phyloP scores from a whole-genome alignment of 2,888 invertebrate species.

The Hirtodrosophila alboralis region DNA sequence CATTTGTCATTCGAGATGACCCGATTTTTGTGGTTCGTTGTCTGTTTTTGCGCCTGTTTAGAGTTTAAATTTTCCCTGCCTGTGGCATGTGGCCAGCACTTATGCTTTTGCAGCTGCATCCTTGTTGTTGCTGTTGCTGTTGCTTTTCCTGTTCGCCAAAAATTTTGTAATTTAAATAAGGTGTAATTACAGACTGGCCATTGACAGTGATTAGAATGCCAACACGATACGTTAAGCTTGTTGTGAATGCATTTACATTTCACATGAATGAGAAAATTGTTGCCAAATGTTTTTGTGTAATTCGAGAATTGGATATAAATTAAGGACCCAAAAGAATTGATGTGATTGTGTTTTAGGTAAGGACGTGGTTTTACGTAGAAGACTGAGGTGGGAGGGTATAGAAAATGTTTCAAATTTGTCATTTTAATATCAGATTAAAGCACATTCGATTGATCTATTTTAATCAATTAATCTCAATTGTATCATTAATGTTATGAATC shows the following conservation, averaged over 20 bases:
- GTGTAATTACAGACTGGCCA: slow-evolving; percentile 70
- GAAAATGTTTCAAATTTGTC: no score
- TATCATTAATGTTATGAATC: no score
- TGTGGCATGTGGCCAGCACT: slow-evolving; percentile 40
- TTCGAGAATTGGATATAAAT: slow-evolving; percentile 6
- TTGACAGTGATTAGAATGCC: slow-evolving; percentile 69
- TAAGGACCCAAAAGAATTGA: not conserved
- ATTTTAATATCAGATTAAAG: no score
- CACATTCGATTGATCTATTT: no score
- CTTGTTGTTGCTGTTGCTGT: slow-evolving; percentile 10
- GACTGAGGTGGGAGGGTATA: no score
- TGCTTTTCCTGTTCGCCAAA: slow-evolving; percentile 33
- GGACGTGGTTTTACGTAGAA: no score
- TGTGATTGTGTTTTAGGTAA: slow-evolving; percentile 1
- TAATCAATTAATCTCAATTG: no score
- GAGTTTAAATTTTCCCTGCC: slow-evolving; percentile 61
- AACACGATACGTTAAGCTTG: slow-evolving; percentile 51
- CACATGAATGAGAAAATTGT: not conserved
- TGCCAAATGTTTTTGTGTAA: slow-evolving; percentile 2
- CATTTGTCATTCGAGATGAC: slow-evolving; percentile 77
- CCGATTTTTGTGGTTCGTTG: slow-evolving; percentile 71
- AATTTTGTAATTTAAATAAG: slow-evolving; percentile 78
- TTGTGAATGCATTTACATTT: slow-evolving; percentile 34
- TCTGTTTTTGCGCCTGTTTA: slow-evolving; percentile 70
- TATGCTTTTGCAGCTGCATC: slow-evolving; percentile 23